Evolutionary conservation across 2,797 vertebrate genomes (phyloP), one percentile per base, ranked within the genome.

Genomic region (Bufotes viridis): DNA sequence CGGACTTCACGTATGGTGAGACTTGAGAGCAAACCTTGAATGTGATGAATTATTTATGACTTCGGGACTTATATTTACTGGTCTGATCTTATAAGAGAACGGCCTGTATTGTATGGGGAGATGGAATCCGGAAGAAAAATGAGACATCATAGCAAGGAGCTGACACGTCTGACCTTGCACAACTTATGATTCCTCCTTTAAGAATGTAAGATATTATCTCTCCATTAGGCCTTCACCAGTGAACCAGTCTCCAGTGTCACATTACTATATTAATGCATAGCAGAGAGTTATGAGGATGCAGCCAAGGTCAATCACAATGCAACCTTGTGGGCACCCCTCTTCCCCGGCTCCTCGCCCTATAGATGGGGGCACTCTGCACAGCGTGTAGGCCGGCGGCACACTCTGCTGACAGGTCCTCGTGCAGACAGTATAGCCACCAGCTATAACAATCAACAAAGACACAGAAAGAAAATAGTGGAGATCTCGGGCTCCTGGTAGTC

Each of bases 361-460:
- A 84, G 82, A 75, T 20, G 87, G 70, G 65, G 87, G 63, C 75
- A 26, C 80, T 72, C 29, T 65, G 58, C 7, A 70, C n/a, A 42
- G 65, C 75, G 57, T 53, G 65, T 69, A 55, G 3, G 80, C 82
- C 58, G 83, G 78, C 42, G 78, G 87, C 82, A 15, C 67, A 81
- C 61, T 61, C 58, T 49, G 55, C 79, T 75, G 79, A 87, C 65
- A 81, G 63, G 34, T 81, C 69, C 42, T 76, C 22, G 26, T 42
- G 42, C 79, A 74, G 57, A 63, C 60, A 34, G 63, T 22, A 57
- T 53, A 84, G 22, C 87, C 74, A 22, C 14, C 14, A 88, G 82
- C 82, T 51, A 81, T 17, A 85, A 80, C 51, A 84, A 74, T 58
- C 87, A 87, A 83, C 80, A 84, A 78, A 88, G 60, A 63, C 42